Percentiles rank a stretch among this genome's conserved stretches.
Conservation (phyloP, 2,113 vertebrate species). For the Martes martes region DNA sequence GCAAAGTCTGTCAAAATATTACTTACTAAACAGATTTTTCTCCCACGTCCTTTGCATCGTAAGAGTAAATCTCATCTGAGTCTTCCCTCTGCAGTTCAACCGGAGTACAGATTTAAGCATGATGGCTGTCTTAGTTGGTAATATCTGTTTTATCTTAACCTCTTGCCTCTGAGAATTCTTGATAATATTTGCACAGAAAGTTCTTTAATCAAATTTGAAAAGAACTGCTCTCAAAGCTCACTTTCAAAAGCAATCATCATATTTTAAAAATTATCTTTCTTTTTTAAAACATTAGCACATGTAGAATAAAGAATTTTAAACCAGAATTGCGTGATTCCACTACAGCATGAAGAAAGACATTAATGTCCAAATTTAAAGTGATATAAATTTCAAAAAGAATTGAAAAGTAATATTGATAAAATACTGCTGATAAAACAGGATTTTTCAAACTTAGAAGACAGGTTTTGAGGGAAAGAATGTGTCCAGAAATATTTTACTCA, state of each 20-base stretch:
- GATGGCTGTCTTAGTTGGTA: background rate
- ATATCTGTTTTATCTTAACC: conserved; percentile 31
- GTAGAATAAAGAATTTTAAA: background rate
- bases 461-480: background rate
- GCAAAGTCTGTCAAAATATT: background rate
- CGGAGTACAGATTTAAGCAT: background rate
- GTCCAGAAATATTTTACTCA: background rate
- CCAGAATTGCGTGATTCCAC: background rate
- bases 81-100: background rate
- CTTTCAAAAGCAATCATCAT: background rate
- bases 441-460: background rate
- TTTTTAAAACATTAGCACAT: background rate
- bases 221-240: background rate
- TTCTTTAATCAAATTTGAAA: background rate
- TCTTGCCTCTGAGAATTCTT: background rate
- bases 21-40: background rate
- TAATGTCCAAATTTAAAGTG: background rate
- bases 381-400: background rate
- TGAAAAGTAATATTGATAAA: background rate
- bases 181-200: background rate
- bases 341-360: background rate
- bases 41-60: background rate
- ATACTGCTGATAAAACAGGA: background rate
- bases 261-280: background rate
- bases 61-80: background rate